phyloP scores from a whole-genome alignment of 2,797 vertebrate species.

The Emys orbicularis region DNA sequence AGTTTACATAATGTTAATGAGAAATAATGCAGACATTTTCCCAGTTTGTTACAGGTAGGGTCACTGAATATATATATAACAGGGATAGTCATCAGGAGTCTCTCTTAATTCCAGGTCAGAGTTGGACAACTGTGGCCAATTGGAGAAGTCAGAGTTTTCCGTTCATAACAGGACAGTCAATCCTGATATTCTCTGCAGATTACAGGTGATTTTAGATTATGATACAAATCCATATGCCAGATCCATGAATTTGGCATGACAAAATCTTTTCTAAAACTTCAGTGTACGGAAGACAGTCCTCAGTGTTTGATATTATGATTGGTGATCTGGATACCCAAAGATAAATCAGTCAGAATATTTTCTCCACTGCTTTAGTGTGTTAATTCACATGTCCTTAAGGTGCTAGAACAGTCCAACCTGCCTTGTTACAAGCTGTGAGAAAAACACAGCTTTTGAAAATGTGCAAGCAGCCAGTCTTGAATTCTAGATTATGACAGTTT shows the following conservation, averaged over 20 bases:
- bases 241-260: background rate
- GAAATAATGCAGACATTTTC: background rate
- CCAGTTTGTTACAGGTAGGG: background rate
- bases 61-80: background rate
- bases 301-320: accelerated
- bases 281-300: accelerated
- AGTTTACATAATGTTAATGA: background rate
- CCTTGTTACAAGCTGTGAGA: background rate
- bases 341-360: background rate
- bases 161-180: constrained; percentile 27
- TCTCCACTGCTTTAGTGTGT: background rate
- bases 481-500: background rate
- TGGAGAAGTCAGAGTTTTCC: background rate
- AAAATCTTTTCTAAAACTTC: accelerated
- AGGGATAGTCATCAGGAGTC: background rate
- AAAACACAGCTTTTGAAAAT: background rate
- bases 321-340: background rate
- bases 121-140: background rate
- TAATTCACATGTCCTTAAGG: background rate
- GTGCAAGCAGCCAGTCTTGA: background rate
- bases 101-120: constrained; percentile 66
- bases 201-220: constrained; percentile 86
- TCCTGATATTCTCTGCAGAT: constrained; percentile 86
- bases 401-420: background rate
- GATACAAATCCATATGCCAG: accelerated